Percentiles rank a stretch among this genome's conserved stretches.
Conservation (phyloP, 2,797 vertebrate species). For the Silurus lanzhouensis region DNA sequence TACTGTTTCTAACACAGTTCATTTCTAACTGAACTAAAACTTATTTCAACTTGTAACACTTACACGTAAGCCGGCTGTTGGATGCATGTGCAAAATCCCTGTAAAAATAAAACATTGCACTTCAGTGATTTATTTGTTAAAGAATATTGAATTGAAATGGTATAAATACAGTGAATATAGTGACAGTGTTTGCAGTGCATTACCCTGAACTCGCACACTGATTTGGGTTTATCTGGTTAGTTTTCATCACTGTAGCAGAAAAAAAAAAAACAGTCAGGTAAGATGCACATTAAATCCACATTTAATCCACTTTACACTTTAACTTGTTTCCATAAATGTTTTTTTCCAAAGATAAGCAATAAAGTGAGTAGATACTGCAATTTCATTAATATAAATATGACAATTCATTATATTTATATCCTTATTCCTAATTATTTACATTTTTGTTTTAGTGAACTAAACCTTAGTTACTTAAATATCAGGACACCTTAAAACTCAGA, state of each 20-base stretch:
- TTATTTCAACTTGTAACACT: not conserved
- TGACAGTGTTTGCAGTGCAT: not conserved
- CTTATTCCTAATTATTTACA: not conserved
- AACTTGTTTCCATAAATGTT: not conserved
- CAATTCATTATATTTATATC: not conserved
- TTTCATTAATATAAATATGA: not conserved
- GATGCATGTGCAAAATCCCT: not conserved
- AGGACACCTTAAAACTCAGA: not conserved
- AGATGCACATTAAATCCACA: not conserved
- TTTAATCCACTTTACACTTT: not conserved
- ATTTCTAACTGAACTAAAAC: not conserved
- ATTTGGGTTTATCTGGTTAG: conserved; percentile 34
- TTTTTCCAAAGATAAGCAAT: not conserved
- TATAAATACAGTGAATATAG: not conserved
- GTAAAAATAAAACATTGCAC: not conserved
- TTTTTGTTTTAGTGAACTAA: not conserved
- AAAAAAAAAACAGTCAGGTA: not conserved
- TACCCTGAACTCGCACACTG: conserved; percentile 23
- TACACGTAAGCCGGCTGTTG: conserved; percentile 11
- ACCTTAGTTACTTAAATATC: not conserved
- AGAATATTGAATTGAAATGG: not conserved
- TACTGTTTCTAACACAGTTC: not conserved
- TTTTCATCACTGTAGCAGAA: conserved; percentile 46
- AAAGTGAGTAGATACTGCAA: not conserved
- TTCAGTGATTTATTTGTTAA: not conserved